Conservation (phyloP, 2,113 vertebrate species). For the Balaenoptera acutorostrata region DNA sequence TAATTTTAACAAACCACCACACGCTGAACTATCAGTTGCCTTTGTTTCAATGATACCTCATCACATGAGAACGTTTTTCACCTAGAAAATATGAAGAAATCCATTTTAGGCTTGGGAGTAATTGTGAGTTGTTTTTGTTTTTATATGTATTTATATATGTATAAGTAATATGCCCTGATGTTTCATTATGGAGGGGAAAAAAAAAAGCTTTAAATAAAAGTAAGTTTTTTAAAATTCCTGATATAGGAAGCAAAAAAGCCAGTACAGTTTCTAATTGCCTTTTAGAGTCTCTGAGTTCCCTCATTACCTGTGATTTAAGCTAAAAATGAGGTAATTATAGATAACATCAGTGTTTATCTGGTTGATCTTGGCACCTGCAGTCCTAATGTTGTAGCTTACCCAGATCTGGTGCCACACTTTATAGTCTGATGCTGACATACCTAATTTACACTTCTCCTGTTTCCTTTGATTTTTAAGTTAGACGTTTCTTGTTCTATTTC, state of each 20-base stretch:
- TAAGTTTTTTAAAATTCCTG: slow-evolving; percentile 68
- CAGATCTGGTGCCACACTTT: slow-evolving; percentile 48
- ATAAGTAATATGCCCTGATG: slow-evolving; percentile 37
- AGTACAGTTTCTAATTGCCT: slow-evolving; percentile 67
- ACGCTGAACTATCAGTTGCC: neutral
- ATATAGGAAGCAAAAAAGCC: slow-evolving; percentile 60
- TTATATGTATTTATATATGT: slow-evolving; percentile 58
- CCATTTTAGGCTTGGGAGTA: slow-evolving; percentile 40
- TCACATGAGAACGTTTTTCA: neutral
- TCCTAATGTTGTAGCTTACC: slow-evolving; percentile 57
- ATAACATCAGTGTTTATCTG: slow-evolving; percentile 72
- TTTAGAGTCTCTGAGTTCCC: slow-evolving; percentile 70
- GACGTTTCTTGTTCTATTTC: slow-evolving; percentile 47
- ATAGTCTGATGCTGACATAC: slow-evolving; percentile 50
- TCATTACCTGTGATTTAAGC: slow-evolving; percentile 76
- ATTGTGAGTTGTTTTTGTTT: slow-evolving; percentile 48
- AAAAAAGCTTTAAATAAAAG: slow-evolving; percentile 63
- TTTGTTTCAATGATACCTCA: neutral
- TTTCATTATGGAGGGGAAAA: slow-evolving; percentile 36
- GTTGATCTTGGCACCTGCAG: slow-evolving; percentile 71
- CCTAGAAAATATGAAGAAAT: slow-evolving; percentile 1
- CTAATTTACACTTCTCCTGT: slow-evolving; percentile 61
- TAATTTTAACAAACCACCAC: slow-evolving; percentile 22
- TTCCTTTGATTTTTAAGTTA: slow-evolving; percentile 57
- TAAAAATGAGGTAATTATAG: slow-evolving; percentile 73